Percentiles rank a stretch among this genome's conserved stretches.
Evolutionary conservation across 2,888 invertebrate genomes (phyloP).

Genomic region (Aphrophora alni): DNA sequence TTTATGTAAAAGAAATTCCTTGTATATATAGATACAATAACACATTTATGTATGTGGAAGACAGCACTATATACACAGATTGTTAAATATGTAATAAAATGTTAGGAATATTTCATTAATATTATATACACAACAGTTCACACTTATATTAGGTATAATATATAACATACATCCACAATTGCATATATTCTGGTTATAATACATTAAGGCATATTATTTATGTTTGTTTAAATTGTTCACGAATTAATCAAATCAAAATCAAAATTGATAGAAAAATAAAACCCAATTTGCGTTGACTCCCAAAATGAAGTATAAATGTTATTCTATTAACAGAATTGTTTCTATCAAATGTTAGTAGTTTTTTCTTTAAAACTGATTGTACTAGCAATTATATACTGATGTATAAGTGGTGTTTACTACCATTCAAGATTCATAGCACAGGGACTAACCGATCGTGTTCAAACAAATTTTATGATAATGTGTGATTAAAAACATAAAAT

Average conservation of each 20-base stretch:
- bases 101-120: conserved; percentile 21
- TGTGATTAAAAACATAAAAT: too few species aligned
- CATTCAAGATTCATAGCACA: too few species aligned
- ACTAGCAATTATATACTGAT: not conserved
- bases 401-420: not conserved
- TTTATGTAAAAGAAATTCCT: not conserved
- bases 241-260: not conserved
- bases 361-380: too few species aligned
- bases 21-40: not conserved
- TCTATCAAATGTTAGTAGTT: too few species aligned
- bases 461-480: too few species aligned
- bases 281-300: not conserved
- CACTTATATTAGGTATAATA: not conserved
- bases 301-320: not conserved
- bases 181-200: not conserved
- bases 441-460: too few species aligned
- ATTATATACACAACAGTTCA: not conserved
- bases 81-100: conserved; percentile 14
- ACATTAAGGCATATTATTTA: not conserved
- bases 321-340: not conserved
- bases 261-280: not conserved
- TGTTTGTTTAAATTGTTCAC: not conserved
- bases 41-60: conserved; percentile 44
- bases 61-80: conserved; percentile 48
- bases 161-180: not conserved